phyloP scores from a whole-genome alignment of 2,797 vertebrate genomes.

The Amblyraja radiata region DNA sequence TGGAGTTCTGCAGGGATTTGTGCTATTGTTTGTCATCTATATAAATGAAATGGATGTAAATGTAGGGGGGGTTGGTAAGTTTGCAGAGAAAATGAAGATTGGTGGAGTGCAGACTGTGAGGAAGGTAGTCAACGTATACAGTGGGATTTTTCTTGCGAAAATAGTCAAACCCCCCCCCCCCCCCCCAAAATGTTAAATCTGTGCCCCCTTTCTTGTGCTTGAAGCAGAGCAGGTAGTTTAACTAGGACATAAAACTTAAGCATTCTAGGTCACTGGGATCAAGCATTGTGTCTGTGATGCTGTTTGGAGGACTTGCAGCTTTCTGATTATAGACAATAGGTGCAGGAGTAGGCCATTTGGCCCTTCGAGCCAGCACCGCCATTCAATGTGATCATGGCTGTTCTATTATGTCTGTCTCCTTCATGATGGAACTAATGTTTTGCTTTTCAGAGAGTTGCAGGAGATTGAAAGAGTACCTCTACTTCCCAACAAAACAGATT shows the following conservation, averaged over 20 bases:
- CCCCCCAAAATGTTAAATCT: neutral
- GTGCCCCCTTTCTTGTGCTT: neutral
- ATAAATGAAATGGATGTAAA: no score
- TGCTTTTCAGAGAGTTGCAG: slow-evolving; percentile 13
- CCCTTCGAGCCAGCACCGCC: no score
- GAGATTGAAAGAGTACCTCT: slow-evolving; percentile 35
- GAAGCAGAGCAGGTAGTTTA: neutral
- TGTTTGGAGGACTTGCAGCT: neutral
- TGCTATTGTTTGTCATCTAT: no score
- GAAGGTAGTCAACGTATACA: no score
- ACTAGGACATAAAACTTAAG: neutral
- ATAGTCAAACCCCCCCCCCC: neutral
- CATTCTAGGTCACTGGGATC: neutral
- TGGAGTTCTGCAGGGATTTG: no score
- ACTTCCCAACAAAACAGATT: slow-evolving; percentile 2
- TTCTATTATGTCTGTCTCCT: neutral
- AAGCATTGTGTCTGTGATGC: neutral
- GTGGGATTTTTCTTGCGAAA: neutral
- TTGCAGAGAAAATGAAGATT: no score
- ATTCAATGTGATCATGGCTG: no score
- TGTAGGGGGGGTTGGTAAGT: no score
- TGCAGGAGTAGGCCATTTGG: no score
- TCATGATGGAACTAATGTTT: neutral
- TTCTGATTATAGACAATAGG: no score
- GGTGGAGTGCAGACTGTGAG: no score